A percentile compares a stretch with the other conserved stretches of the same genome.
These are phyloP conservation scores for Otis tarda DNA, from an alignment of 2,113 vertebrate species.

Conservation along the genomic window DNA sequence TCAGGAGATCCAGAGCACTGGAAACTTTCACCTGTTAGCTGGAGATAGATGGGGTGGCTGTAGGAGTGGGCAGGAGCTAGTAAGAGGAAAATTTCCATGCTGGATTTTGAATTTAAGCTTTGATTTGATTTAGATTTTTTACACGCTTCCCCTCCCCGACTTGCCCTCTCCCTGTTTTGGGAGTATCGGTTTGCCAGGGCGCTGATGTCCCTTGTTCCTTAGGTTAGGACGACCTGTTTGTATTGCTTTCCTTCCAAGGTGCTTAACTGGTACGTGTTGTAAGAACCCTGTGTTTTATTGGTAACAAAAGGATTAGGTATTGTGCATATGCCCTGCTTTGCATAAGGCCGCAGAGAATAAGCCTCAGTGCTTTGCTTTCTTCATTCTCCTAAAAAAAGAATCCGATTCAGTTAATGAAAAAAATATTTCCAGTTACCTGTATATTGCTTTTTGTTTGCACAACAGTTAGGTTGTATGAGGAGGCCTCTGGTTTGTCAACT, in stretches of 20 bases:
- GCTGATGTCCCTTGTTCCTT: accelerated
- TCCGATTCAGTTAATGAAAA: not conserved
- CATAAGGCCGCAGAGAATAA: not conserved
- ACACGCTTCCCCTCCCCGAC: not conserved
- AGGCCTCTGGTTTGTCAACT: not conserved
- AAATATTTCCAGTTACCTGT: not conserved
- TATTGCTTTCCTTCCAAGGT: not conserved
- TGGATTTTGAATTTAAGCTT: not conserved
- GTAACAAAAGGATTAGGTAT: not conserved
- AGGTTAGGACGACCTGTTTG: not conserved
- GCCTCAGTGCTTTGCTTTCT: not conserved
- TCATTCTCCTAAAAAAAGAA: not conserved
- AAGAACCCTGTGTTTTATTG: not conserved
- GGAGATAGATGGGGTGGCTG: not conserved
- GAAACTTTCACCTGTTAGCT: not conserved
- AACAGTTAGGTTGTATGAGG: not conserved
- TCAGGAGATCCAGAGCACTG: not conserved
- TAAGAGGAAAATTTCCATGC: not conserved
- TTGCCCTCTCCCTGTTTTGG: not conserved
- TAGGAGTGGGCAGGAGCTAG: not conserved
- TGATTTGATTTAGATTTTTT: not conserved
- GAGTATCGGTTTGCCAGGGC: not conserved
- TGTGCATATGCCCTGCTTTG: not conserved
- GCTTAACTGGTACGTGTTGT: not conserved
- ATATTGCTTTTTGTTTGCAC: not conserved